Percentiles rank a stretch among this genome's conserved stretches.
Conservation (phyloP, 2,888 invertebrate genomes). For the Cremastinae sp. region DNA sequence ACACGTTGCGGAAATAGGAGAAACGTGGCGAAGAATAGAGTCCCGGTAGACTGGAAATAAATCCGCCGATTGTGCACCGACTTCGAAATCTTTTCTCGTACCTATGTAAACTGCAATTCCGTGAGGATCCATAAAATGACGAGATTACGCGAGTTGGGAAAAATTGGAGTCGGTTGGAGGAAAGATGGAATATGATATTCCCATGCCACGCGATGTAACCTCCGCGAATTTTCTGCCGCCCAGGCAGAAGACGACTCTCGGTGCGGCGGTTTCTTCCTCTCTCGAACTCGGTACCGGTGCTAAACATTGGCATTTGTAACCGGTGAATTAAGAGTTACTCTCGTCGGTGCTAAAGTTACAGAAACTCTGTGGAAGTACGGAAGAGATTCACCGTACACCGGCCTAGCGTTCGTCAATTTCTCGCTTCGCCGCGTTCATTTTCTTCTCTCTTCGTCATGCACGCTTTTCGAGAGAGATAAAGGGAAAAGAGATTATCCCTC, state of each 20-base stretch:
- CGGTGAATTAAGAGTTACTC: slow-evolving; percentile 53
- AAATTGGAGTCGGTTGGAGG: slow-evolving; percentile 17
- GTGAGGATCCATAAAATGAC: slow-evolving; percentile 40
- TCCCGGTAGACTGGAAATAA: neutral
- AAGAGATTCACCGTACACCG: slow-evolving; percentile 31
- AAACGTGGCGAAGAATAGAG: neutral
- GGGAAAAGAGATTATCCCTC: too few relatives aligned
- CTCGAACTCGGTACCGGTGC: slow-evolving; percentile 39
- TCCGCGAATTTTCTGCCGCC: slow-evolving; percentile 62
- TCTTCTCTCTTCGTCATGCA: slow-evolving; percentile 32
- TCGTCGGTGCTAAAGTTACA: slow-evolving; percentile 18
- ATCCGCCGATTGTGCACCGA: slow-evolving; percentile 10
- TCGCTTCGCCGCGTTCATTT: slow-evolving; percentile 54
- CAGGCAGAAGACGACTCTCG: slow-evolving; percentile 51
- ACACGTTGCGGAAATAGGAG: neutral
- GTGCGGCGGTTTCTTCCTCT: slow-evolving; percentile 33
- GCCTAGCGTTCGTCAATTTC: slow-evolving; percentile 45
- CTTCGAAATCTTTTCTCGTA: slow-evolving; percentile 6
- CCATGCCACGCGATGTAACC: slow-evolving; percentile 67
- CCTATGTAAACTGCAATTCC: too few relatives aligned
- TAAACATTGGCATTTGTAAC: slow-evolving; percentile 68
- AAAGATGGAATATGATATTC: slow-evolving; percentile 63
- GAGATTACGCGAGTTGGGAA: slow-evolving; percentile 18
- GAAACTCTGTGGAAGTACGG: slow-evolving; percentile 20
- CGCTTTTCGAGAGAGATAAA: slow-evolving; percentile 27